Percentiles rank a stretch among this genome's conserved stretches.
Conservation (phyloP, 2,797 vertebrate species). For the Pangasius sanitwongsei region DNA sequence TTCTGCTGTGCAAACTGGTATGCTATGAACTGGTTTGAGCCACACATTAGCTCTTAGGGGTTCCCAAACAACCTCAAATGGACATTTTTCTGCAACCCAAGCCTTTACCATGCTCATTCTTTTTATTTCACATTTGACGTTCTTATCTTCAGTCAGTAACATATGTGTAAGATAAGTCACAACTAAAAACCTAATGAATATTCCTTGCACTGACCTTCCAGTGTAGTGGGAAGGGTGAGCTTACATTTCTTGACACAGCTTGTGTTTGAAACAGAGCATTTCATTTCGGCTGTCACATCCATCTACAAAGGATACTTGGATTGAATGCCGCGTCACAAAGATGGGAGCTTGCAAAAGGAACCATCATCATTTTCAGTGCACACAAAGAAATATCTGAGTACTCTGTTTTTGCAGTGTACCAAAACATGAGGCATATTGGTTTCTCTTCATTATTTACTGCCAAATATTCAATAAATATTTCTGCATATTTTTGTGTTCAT, state of each 20-base stretch:
- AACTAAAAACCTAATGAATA: neutral
- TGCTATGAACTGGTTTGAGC: neutral
- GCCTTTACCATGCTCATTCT: neutral
- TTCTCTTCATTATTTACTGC: neutral
- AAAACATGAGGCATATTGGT: neutral
- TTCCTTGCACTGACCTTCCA: neutral
- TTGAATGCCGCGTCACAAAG: neutral
- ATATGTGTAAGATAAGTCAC: neutral
- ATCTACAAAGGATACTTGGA: neutral
- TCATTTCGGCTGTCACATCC: neutral
- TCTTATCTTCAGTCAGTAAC: neutral
- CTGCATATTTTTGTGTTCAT: neutral
- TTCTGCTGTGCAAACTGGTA: no score
- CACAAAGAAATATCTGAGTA: neutral
- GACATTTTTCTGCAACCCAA: neutral
- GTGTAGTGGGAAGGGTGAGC: neutral
- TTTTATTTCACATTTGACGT: neutral
- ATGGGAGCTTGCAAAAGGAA: neutral
- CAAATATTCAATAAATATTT: neutral
- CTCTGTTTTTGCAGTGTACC: neutral
- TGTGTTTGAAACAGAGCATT: neutral
- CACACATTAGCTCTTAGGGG: neutral
- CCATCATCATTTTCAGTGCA: neutral
- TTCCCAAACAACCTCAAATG: neutral
- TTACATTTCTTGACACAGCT: neutral